These are phyloP conservation scores for Acanthopleura granulata DNA, from an alignment of 2,888 invertebrate genomes.

Conservation along the genomic window DNA sequence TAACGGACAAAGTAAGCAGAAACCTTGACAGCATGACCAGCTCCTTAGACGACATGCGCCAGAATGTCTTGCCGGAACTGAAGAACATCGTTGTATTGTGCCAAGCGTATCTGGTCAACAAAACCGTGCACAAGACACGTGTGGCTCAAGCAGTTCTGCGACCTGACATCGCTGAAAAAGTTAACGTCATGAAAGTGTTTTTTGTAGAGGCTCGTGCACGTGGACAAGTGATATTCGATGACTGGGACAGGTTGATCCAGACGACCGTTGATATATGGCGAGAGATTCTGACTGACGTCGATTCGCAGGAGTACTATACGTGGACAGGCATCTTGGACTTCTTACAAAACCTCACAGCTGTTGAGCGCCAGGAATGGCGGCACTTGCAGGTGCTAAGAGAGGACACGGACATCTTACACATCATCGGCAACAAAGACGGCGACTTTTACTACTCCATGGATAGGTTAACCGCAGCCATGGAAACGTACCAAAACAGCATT, in stretches of 20 bases:
- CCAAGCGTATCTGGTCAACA: constrained; percentile 30
- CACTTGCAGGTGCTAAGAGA: constrained; percentile 26
- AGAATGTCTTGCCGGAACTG: constrained; percentile 31
- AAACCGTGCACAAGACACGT: constrained; percentile 29
- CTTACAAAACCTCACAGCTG: constrained; percentile 33
- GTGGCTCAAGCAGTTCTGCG: constrained; percentile 40
- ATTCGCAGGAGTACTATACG: constrained; percentile 43
- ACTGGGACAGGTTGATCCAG: constrained; percentile 36
- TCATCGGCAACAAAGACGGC: constrained; percentile 41
- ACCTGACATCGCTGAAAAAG: constrained; percentile 33
- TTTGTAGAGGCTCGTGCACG: constrained; percentile 48
- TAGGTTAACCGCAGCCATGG: constrained; percentile 35
- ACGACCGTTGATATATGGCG: constrained; percentile 42
- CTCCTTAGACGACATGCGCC: constrained; percentile 27
- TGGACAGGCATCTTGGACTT: constrained; percentile 37
- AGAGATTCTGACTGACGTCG: constrained; percentile 44
- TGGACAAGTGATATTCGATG: constrained; percentile 45
- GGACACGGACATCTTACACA: constrained; percentile 36
- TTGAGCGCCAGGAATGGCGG: constrained; percentile 26
- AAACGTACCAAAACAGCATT: constrained; percentile 32
- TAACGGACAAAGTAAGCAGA: constrained; percentile 28
- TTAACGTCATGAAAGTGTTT: constrained; percentile 37
- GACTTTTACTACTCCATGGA: constrained; percentile 38
- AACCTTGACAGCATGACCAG: constrained; percentile 30
- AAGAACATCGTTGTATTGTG: constrained; percentile 26